Evolutionary conservation across 2,888 invertebrate genomes (phyloP), one percentile per base, ranked within the genome.

Genomic region (Arenicola marina): DNA sequence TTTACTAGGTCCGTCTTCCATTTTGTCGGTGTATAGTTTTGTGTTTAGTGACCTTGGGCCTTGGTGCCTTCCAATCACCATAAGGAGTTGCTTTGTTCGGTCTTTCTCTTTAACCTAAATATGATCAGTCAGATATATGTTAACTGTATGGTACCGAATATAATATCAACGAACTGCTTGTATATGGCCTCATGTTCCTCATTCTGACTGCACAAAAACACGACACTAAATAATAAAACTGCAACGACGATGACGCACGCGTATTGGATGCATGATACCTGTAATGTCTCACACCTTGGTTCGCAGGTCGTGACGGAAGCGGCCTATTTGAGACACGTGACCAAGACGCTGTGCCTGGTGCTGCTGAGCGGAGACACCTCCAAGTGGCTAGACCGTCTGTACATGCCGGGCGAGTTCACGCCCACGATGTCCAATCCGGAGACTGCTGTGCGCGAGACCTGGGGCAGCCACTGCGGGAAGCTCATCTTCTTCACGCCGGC

Each of bases 371-470:
- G 32, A 18, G 48, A 48, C 48, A 53, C 7, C 15, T 11, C 29
- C 4, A 53, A 53, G 24, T 28, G 31, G 29, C 29, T 28, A 11
- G 33, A 32, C 24, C 31, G 11, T 53, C 15, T 53, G 7, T 53
- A 53, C 53, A 4, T 31, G 7, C 7, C 53, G 11, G 53, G 32
- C 15, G 53, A 32, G 15, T 53, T 31, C 53, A 53, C 33, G 24
- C 53, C 53, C 4, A 18, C 53, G 15, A 53, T 53, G 33, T 53
- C 44, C 24, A 11, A 7, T 46, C 45, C 57, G 3, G 57, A 57
- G 46, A 7, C 18, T n/a, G 44, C 57, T 11, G 46, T 57, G 4
- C 15, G 15, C 4, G 15, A 4, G 24, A 46, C 57, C 4, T 57
- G 57, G 57, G 57, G 57, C 7, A 15, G 28, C 24, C 44, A 31